Evolutionary conservation across 2,888 invertebrate genomes (phyloP).

Genomic region (Drosophila infuscata): DNA sequence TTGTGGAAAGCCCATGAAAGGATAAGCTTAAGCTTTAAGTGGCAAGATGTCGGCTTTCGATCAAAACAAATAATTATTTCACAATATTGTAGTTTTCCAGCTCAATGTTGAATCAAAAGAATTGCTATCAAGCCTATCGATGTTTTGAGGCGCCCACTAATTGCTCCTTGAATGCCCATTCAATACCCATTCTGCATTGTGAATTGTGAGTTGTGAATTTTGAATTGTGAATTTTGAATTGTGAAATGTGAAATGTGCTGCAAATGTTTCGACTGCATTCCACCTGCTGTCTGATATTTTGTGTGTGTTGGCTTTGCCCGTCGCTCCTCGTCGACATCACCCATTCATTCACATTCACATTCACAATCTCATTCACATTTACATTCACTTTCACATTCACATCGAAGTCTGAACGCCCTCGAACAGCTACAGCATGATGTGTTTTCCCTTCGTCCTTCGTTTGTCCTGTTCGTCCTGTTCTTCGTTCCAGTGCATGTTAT

Average conservation of each 20-base stretch:
- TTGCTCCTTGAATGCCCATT: slow-evolving; percentile 29
- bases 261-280: slow-evolving; percentile 44
- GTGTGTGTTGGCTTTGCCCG: slow-evolving; percentile 66
- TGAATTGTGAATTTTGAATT: slow-evolving; percentile 29
- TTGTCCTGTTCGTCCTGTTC: slow-evolving; percentile 4
- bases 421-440: background rate
- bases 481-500: slow-evolving; percentile 39
- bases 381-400: background rate
- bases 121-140: background rate
- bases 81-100: background rate
- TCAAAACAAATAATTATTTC: background rate
- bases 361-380: background rate
- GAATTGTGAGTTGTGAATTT: slow-evolving; percentile 26
- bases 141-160: slow-evolving; percentile 1
- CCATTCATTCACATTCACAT: slow-evolving; percentile 2
- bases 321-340: slow-evolving; percentile 41
- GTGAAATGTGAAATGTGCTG: slow-evolving; percentile 31
- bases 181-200: slow-evolving; percentile 35
- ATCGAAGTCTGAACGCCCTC: background rate
- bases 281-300: slow-evolving; percentile 51
- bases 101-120: slow-evolving; percentile 1
- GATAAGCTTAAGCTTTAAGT: background rate
- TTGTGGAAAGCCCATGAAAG: too few relatives aligned
- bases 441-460: background rate
- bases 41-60: background rate